A percentile compares a stretch with the other conserved stretches of the same genome.
Conservation (phyloP, 2,888 invertebrate genomes). For the Morpho achilles region DNA sequence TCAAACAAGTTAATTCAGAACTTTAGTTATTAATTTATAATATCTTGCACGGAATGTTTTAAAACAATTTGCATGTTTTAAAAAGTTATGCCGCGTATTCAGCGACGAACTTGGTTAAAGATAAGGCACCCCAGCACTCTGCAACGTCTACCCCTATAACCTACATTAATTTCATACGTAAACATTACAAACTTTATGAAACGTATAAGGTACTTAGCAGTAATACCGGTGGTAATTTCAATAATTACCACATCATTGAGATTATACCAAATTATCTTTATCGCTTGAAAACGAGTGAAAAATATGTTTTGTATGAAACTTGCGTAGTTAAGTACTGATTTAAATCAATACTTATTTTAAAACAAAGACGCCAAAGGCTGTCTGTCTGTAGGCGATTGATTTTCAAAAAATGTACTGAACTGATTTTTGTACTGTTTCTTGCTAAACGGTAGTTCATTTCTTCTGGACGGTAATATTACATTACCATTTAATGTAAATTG, state of each 20-base stretch:
- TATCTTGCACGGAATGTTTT: background rate
- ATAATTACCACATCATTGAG: background rate
- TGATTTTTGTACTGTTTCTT: too few relatives aligned
- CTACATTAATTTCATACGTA: background rate
- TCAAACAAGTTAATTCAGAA: background rate
- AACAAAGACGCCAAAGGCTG: too few relatives aligned
- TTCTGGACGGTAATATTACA: too few relatives aligned
- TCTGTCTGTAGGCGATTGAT: too few relatives aligned
- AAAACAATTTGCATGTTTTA: background rate
- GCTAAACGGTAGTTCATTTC: too few relatives aligned
- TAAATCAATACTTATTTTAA: too few relatives aligned
- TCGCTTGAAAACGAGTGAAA: too few relatives aligned
- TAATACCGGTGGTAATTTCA: background rate
- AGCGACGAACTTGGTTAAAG: constrained; percentile 1
- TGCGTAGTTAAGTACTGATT: too few relatives aligned
- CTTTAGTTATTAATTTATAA: background rate
- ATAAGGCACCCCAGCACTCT: constrained; percentile 5
- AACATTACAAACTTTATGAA: constrained; percentile 3
- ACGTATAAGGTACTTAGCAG: background rate
- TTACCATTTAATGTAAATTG: too few relatives aligned
- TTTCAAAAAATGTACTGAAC: too few relatives aligned
- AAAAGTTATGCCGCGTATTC: constrained; percentile 2
- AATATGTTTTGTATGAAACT: too few relatives aligned
- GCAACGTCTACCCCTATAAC: constrained; percentile 1
- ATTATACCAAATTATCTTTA: too few relatives aligned